Base-by-base conservation (phyloP, 2,113 vertebrate genomes). In the Panurus biarmicus region DNA sequence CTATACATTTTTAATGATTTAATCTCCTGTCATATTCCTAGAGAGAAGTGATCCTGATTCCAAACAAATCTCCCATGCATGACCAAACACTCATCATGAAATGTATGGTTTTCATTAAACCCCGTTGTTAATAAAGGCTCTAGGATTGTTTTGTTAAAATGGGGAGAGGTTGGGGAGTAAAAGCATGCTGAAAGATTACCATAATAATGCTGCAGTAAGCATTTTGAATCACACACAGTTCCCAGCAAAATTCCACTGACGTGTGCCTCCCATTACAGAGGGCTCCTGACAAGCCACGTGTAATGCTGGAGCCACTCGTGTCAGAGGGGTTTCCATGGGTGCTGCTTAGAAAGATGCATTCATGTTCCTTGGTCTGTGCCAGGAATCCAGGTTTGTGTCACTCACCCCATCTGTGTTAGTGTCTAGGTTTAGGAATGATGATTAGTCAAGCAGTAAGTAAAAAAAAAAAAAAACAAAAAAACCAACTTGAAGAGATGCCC, bases 1-100 rank as follows among this genome's bases (percentile, higher is more conserved):
- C 92, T 96, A 95, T 98, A 97, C 95, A 96, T 97, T 97, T 98
- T 98, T 98, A 98, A 98, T 97, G 94, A 95, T 97, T 96, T 97
- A 97, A 97, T 97, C 96, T 97, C 94, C 95, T 97, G 96, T 98
- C 97, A 93, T 97, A 92, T 97, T 97, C 95, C 93, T 87, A 82
- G 87, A 96, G 89, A 96, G 87, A 89, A 95, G 86, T 94, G 91
- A 94, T 96, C 97, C 85, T 38, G 88, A 94, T 96, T 97, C 91
- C 95, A 97, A 96, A 97, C 96, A 97, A 95, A 97, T 96, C 96
- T 96, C 95, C 94, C 90, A 87, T 93, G 94, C 95, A 73, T 96
- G 96, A 94, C 94, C 96, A 97, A 95, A 94, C 87, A 78, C 94
- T 86, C 95, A 62, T 96, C 96, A 89, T 40, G 75, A 96, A 95